phyloP scores from a whole-genome alignment of 2,888 invertebrate genomes.

The Eupithecia abbreviata region DNA sequence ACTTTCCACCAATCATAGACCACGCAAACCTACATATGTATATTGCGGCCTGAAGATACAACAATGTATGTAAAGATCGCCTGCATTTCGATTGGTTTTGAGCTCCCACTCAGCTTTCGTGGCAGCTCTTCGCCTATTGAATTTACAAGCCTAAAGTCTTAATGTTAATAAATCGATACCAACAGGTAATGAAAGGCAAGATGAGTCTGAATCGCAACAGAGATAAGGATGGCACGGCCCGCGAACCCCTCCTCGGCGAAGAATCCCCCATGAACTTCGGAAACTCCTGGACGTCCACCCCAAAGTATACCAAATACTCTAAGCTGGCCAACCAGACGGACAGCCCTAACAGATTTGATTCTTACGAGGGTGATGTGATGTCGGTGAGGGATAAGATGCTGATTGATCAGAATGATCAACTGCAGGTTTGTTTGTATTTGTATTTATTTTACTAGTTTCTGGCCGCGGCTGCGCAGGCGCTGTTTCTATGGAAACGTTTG shows the following conservation, averaged over 20 bases:
- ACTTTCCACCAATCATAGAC: not conserved
- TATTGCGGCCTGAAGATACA: not conserved
- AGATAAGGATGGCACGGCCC: constrained; percentile 92
- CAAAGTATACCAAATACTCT: constrained; percentile 90
- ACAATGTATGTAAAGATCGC: not conserved
- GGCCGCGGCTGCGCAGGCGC: not conserved
- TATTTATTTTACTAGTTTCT: not conserved
- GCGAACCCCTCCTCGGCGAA: constrained; percentile 86
- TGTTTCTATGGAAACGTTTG: not conserved
- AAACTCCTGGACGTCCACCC: constrained; percentile 87
- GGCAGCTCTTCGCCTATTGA: not conserved
- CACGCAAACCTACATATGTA: not conserved
- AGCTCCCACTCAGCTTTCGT: not conserved
- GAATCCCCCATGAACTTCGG: constrained; percentile 79
- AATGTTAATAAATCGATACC: not conserved
- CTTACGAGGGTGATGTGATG: constrained; percentile 88
- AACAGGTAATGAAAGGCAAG: constrained; percentile 94
- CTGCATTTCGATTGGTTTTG: not conserved
- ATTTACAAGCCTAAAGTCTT: not conserved
- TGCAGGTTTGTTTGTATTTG: constrained; percentile 80
- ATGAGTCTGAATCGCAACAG: constrained; percentile 93
- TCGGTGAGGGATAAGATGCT: constrained; percentile 91
- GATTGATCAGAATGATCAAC: constrained; percentile 93
- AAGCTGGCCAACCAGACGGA: constrained; percentile 93
- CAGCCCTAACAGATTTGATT: constrained; percentile 85